phyloP scores from a whole-genome alignment of 1,140 invertebrate genomes.

The Cotesia glomerata region DNA sequence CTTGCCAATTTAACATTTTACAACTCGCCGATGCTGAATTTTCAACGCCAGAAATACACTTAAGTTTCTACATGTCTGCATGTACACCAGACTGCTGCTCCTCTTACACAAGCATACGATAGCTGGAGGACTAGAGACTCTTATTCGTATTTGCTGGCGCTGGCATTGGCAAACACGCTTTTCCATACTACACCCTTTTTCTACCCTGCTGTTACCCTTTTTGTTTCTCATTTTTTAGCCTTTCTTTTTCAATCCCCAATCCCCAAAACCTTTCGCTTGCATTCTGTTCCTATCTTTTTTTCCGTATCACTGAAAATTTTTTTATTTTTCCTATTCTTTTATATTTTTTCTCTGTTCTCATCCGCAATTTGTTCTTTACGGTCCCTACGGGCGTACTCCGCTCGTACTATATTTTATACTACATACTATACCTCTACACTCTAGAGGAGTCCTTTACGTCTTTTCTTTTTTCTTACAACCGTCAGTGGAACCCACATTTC shows the following conservation, averaged over 20 bases:
- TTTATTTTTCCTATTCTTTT: too few species aligned
- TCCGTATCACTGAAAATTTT: too few species aligned
- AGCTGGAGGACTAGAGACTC: not conserved
- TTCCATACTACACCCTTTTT: not conserved
- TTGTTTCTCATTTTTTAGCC: not conserved
- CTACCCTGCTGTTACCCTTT: not conserved
- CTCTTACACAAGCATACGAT: not conserved
- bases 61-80: too few species aligned
- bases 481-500: not conserved
- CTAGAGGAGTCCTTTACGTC: not conserved
- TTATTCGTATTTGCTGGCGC: not conserved
- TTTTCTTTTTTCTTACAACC: not conserved
- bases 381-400: not conserved
- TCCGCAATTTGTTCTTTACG: slow-evolving; percentile 4
- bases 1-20: not conserved
- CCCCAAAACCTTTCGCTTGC: too few species aligned
- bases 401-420: not conserved
- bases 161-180: not conserved
- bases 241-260: not conserved
- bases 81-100: too few species aligned
- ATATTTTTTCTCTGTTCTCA: not conserved
- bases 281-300: too few species aligned
- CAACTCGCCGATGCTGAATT: not conserved
- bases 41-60: not conserved
- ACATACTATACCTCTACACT: not conserved